Base-by-base conservation (phyloP, 1,140 invertebrate species). In the Drosophila lacteicornis region DNA sequence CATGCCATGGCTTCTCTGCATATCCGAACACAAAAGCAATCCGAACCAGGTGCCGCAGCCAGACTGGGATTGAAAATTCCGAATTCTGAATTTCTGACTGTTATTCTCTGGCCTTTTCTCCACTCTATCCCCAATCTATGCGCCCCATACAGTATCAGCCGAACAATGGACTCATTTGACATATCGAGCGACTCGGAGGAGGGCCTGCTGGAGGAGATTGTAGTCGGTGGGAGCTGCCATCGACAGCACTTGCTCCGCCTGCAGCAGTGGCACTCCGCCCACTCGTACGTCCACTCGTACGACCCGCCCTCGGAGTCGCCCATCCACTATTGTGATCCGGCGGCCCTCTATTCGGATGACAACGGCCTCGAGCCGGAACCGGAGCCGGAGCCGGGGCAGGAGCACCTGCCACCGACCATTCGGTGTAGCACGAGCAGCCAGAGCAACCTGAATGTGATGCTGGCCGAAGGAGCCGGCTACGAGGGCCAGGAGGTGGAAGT, bases 121-220 rank as follows among this genome's bases (percentile, higher is more conserved):
- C 15, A 15, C 1, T 22, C n/a, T 11, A 30, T 36, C 40, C 17
- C 13, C 15, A 17, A 50, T 40, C 36, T 46, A 40, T 4, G 40
- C 6, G 12, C 47, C 25, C 43, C 27, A 62, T 25, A 66, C 62
- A 92, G 91, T 71, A 84, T 85, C 70, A 92, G 91, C 74, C 88
- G 91, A 74, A 92, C 91, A 87, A 92, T 92, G 91, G 92, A 93
- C 79, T 93, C 92, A 80, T 93, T 93, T 82, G 92, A 93, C 68
- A 93, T 93, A 88, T 92, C 92, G 76, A 93, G 92, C 82, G 92
- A 93, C 61, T 92, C 91, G 17, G 92, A 92, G 79, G 92, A 92
- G 79, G 92, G 83, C 7, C 73, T 91, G 57, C 85, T 92, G 61
- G 92, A 93, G 62, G 92, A 92, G 81, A 91, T 92, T 79, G 84